Base-by-base conservation (phyloP, 2,113 vertebrate genomes). In the Terrapene triunguis region DNA sequence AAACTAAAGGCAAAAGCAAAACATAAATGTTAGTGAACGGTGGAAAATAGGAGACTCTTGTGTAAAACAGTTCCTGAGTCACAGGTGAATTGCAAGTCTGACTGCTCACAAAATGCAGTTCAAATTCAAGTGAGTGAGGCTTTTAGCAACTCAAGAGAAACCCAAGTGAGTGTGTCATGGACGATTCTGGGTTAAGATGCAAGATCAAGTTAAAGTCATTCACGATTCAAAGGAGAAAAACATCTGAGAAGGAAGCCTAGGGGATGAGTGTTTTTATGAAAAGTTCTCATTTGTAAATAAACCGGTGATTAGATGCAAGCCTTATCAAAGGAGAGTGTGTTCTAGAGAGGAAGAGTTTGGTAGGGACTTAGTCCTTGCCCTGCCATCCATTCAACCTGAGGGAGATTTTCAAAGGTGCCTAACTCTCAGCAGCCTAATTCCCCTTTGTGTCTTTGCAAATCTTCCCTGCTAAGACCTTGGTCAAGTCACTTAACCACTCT, bases 1-100 rank as follows among this genome's bases (percentile, higher is more conserved):
- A 95, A 93, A 90, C 87, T 82, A 89, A 97, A 95, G 78, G 29
- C 44, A n/a, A 9, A 8, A 87, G 11, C 65, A 89, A 92, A 22
- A 38, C 42, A 27, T 42, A 80, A 94, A 76, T 11, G 42, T 55
- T 87, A 42, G 57, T 0, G 6, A 91, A 59, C 35, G 79, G 44
- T 1, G 54, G 62, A 92, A 19, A 57, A 4, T 13, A 24, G 24
- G 22, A 84, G 24, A 38, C 27, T 9, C 44, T 84, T 0, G 0
- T 13, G n/a, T 55, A 69, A 89, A 89, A 50, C n/a, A 22, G 42
- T n/a, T 4, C 7, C 3, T 16, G 47, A 79, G 48, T 80, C 12
- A 85, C 22, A 74, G 6, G 74, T 29, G 42, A 10, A 89, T 10
- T 0, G 85, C 5, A 53, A 47, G 13, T 80, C 82, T 80, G n/a